A percentile compares a stretch with the other conserved stretches of the same genome.
phyloP scores from a whole-genome alignment of 2,888 invertebrate species.

The Trissonchulus latispiculum region DNA sequence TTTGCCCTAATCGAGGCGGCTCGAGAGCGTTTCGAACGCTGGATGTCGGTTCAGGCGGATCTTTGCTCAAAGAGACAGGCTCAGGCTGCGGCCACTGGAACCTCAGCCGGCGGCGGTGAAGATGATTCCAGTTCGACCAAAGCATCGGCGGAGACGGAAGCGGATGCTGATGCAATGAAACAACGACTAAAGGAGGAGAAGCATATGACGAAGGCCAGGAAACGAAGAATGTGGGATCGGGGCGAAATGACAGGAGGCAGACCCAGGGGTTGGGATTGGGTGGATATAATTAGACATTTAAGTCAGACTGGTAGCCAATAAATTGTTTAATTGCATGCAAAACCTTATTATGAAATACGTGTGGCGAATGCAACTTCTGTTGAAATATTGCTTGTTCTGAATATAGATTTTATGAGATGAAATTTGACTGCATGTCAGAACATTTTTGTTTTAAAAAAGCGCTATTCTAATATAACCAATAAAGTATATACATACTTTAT shows the following conservation, averaged over 20 bases:
- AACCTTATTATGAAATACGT: no score
- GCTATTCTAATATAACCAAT: no score
- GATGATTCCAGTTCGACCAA: neutral
- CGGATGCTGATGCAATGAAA: neutral
- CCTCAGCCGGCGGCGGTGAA: neutral
- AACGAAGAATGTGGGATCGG: conserved; percentile 73
- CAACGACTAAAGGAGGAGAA: conserved; percentile 51
- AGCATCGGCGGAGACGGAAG: neutral
- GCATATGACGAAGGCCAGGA: conserved; percentile 80
- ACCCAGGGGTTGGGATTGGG: conserved; percentile 85
- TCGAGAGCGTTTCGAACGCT: conserved; percentile 65
- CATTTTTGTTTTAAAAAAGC: no score
- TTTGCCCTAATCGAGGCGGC: conserved; percentile 82
- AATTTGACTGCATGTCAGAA: no score
- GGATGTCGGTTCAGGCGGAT: conserved; percentile 64
- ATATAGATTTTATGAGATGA: no score
- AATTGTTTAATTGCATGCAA: no score
- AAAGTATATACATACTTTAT: no score
- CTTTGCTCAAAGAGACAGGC: no score
- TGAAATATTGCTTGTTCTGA: no score
- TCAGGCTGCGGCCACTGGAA: neutral
- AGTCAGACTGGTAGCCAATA: conserved; percentile 58
- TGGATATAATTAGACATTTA: conserved; percentile 87
- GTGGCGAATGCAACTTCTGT: no score
- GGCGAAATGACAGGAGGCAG: conserved; percentile 65